Conservation (phyloP, 2,113 vertebrate genomes). For the Zosterops hypoxanthus region DNA sequence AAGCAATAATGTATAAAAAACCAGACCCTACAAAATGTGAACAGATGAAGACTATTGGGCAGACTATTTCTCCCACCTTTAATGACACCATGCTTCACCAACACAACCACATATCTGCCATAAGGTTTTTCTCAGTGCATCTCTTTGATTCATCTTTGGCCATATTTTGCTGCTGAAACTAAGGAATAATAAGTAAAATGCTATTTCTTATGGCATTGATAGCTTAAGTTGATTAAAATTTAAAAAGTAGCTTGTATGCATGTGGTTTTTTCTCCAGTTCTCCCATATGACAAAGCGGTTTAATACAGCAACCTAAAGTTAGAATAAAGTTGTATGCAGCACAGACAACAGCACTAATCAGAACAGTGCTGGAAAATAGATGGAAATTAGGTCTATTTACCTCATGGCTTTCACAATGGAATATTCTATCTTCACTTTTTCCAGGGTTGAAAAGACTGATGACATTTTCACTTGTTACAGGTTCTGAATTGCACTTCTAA, state of each 20-base stretch:
- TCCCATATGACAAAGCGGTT: not conserved
- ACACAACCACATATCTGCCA: rapidly evolving
- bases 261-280: not conserved
- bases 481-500: not conserved
- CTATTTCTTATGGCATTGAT: not conserved
- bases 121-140: not conserved
- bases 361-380: not conserved
- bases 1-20: not conserved
- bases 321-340: not conserved
- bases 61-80: not conserved
- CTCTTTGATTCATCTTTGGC: rapidly evolving
- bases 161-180: not conserved
- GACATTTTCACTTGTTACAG: not conserved
- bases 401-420: not conserved
- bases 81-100: not conserved
- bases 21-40: not conserved
- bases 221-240: not conserved
- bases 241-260: not conserved
- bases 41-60: not conserved
- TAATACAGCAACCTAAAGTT: not conserved
- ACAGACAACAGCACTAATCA: not conserved
- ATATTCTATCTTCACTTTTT: not conserved
- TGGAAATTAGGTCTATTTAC: not conserved
- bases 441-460: not conserved
- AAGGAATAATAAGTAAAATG: not conserved